Evolutionary conservation across 2,797 vertebrate genomes (phyloP), one percentile per base, ranked within the genome.

Genomic region (Urosaurus nigricauda): DNA sequence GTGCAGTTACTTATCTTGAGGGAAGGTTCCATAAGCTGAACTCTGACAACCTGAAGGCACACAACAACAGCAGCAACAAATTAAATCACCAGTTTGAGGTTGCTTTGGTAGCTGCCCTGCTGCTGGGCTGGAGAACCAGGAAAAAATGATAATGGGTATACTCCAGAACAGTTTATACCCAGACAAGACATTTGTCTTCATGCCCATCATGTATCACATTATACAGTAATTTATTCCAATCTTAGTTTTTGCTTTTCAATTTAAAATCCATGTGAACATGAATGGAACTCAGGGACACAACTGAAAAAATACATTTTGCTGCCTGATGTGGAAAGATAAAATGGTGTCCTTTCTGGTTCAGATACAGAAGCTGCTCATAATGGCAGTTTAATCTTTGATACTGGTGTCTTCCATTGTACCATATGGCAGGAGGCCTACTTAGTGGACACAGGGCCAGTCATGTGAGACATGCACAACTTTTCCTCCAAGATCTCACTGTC

Each of bases 281-380:
- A 83, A 24, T 63, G 37, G 1, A 12, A 56, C 84, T 84, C 17
- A 26, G 70, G 32, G 32, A 51, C 5, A 77, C 3, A 47, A 29
- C 63, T 82, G 0, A 19, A 24, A 5, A 7, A 12, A 43, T 43
- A 43, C 70, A 51, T 47, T 32, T n/a, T 83, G 40, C 16, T 83
- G 40, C 29, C 29, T n/a, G 40, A 70, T 43, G 43, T 17, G n/a
- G 8, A 47, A 51, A 29, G 32, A 47, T 6, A 43, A 78, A 43
- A 83, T 5, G 3, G 40, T 40, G n/a, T 32, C 32, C 16, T 37
- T 14, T 21, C n/a, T 74, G 3, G 35, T 75, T 16, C 37, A 43
- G 4, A 68, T 29, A 32, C 29, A 29, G 9, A 68, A 68, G 9
- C 24, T 68, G 68, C 11, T 9, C 11, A 70, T 29, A 70, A 1